phyloP scores from a whole-genome alignment of 2,888 invertebrate species.

The Rhyacophila evoluta region DNA sequence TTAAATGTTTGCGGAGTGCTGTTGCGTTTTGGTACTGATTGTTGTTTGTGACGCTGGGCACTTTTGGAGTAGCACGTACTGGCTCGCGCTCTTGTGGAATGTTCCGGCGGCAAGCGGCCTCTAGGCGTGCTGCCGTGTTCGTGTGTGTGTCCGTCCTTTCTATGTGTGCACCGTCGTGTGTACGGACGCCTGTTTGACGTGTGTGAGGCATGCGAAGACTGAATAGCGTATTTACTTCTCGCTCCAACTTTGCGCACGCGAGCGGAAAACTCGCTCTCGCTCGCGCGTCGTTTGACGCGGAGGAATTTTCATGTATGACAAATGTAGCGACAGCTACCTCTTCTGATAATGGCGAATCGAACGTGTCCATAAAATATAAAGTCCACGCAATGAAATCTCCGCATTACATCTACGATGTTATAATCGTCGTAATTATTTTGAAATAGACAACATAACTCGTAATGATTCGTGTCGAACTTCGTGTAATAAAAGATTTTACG shows the following conservation, averaged over 20 bases:
- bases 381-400: background rate
- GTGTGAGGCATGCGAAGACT: background rate
- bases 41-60: background rate
- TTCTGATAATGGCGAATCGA: background rate
- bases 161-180: background rate
- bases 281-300: background rate
- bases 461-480: too few species aligned
- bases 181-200: conserved; percentile 17
- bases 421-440: background rate
- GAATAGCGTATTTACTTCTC: background rate
- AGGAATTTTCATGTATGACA: conserved; percentile 24
- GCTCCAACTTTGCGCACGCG: conserved; percentile 3
- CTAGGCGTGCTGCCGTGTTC: conserved; percentile 14
- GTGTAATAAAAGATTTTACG: too few species aligned
- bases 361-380: background rate
- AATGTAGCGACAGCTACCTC: background rate
- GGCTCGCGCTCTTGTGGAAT: conserved; percentile 9
- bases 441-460: background rate
- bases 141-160: background rate
- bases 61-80: conserved; percentile 14
- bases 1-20: background rate
- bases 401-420: background rate
- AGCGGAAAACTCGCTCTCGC: conserved; percentile 18
- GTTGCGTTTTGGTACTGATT: background rate
- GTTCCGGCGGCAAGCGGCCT: conserved; percentile 22